Base-by-base conservation (phyloP, 2,113 vertebrate species). In the Pseudolaguvia tuberculata region DNA sequence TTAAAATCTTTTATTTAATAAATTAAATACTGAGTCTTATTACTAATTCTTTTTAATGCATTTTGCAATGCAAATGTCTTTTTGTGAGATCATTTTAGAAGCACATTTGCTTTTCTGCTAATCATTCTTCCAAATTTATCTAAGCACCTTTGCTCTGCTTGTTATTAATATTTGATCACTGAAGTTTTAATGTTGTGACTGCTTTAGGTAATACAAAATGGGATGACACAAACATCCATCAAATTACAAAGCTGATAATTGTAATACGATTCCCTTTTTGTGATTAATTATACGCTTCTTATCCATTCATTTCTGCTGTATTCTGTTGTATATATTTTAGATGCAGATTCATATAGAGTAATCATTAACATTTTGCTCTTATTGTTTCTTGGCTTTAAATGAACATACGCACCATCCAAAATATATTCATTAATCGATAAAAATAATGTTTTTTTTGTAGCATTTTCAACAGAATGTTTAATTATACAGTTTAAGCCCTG, bases 111-210 rank as follows among this genome's bases (percentile, higher is more conserved):
- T 27, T 48, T 8, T 48, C 15, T 27, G 4, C 42, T 25, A 66
- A 48, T 47, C 61, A 45, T 8, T 15, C 21, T 39, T 23, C 14
- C 47, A 66, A 48, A 65, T 65, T 47, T 21, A 35, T 73, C 17
- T 15, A 31, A 1, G 27, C 42, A 50, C 50, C n/a, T 5, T 47
- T 71, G 31, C 18, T 58, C 39, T 20, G 21, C 55, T 58, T 27
- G 21, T 57, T 72, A 27, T 47, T 72, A 48, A 66, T 48, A 12
- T 72, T 25, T 58, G 23, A 59, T 47, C 18, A 27, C n/a, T 59
- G 5, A 23, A 45, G 23, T 29, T 70, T 29, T 15, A 72, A 1
- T 59, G 14, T 2, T 11, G 9, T 72, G 27, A 29, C 50, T 51
- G 35, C 47, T 61, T 52, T 10, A 53, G 25, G 50, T 59, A 53